These are phyloP conservation scores for Pimpla rufipes DNA, from an alignment of 2,888 invertebrate species.

Conservation along the genomic window DNA sequence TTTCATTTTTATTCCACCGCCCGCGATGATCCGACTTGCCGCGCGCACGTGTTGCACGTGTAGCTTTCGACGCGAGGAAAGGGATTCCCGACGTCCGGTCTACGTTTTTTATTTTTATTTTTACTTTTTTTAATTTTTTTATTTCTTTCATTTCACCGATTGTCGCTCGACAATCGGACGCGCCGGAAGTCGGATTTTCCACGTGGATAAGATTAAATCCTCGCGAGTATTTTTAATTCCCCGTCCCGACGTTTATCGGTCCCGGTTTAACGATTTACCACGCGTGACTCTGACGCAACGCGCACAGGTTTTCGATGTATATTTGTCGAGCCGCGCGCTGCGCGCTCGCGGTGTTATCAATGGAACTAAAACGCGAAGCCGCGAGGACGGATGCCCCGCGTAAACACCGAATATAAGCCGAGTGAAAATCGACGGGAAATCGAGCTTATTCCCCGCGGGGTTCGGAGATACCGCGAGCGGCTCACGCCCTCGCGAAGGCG, in stretches of 20 bases:
- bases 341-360: constrained; percentile 14
- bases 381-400: not conserved
- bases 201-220: not conserved
- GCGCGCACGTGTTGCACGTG: too few species aligned
- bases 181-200: constrained; percentile 9
- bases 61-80: not conserved
- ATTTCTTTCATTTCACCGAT: not conserved
- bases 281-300: constrained; percentile 11
- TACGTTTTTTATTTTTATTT: not conserved
- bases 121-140: constrained; percentile 15
- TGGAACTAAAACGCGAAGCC: constrained; percentile 13
- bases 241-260: constrained; percentile 8
- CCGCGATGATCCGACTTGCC: too few species aligned
- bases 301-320: constrained; percentile 10
- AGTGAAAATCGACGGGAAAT: constrained; percentile 17
- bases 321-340: not conserved
- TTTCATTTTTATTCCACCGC: too few species aligned
- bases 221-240: constrained; percentile 3
- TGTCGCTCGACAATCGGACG: not conserved
- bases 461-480: not conserved
- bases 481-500: constrained; percentile 16
- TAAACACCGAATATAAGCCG: not conserved
- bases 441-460: constrained; percentile 2
- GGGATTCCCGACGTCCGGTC: not conserved
- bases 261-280: not conserved